Percentiles rank a stretch among this genome's conserved stretches.
phyloP scores from a whole-genome alignment of 2,888 invertebrate genomes.

The Pachydiplax longipennis region DNA sequence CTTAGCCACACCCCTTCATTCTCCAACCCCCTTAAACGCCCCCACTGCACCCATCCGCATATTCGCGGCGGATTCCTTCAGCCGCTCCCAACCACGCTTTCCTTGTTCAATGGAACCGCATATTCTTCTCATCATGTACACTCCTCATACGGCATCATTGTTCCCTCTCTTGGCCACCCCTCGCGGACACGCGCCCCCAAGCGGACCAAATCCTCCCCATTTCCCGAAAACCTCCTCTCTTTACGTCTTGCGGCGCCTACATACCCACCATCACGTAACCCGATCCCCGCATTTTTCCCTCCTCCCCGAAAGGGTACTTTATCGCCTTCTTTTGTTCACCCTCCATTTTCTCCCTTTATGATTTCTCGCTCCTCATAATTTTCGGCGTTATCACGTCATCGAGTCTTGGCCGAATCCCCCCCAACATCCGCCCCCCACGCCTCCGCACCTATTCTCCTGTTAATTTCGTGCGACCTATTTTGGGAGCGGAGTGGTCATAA shows the following conservation, averaged over 20 bases:
- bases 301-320: conserved; percentile 8
- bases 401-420: conserved; percentile 36
- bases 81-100: not conserved
- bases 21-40: too few species aligned
- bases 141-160: not conserved
- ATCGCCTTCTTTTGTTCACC: conserved; percentile 38
- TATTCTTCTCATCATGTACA: not conserved
- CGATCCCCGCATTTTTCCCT: conserved; percentile 21
- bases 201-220: not conserved
- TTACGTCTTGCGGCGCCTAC: not conserved
- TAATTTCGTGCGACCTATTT: conserved; percentile 40
- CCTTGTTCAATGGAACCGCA: not conserved
- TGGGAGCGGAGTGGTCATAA: conserved; percentile 29
- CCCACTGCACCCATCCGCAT: not conserved
- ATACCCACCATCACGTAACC: not conserved
- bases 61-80: not conserved
- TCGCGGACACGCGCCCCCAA: not conserved
- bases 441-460: conserved; percentile 12
- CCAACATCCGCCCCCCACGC: not conserved
- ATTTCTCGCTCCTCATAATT: conserved; percentile 43
- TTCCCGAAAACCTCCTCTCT: not conserved
- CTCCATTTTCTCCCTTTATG: conserved; percentile 18
- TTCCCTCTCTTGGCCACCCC: not conserved
- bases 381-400: conserved; percentile 43
- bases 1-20: too few species aligned